A percentile compares a stretch with the other conserved stretches of the same genome.
Evolutionary conservation across 2,888 invertebrate species (phyloP).

Genomic region (Alloplasta piceator): DNA sequence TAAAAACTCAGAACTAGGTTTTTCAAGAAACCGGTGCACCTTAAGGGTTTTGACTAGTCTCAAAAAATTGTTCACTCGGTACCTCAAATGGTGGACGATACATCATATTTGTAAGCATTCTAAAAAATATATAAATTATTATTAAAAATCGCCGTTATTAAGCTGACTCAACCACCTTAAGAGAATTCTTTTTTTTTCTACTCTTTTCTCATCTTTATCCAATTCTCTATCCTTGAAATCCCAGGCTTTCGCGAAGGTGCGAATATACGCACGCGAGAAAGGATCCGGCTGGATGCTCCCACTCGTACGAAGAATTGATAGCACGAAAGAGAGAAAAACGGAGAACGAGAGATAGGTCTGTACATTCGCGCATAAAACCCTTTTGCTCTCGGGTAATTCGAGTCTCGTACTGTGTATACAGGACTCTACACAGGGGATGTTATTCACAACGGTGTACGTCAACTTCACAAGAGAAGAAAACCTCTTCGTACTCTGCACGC

Average conservation of each 20-base stretch:
- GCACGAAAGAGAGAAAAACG: slow-evolving; percentile 1
- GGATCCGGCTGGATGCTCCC: slow-evolving; percentile 45
- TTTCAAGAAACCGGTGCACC: no score
- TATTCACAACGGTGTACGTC: slow-evolving; percentile 10
- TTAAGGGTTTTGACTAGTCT: no score
- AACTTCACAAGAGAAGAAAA: slow-evolving; percentile 36
- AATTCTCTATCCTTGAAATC: slow-evolving; percentile 28
- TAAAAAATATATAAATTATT: no score
- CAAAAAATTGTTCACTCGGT: no score
- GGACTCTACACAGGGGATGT: slow-evolving; percentile 16
- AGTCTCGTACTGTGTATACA: slow-evolving; percentile 46
- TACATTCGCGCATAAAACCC: slow-evolving; percentile 41
- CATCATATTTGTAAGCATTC: no score
- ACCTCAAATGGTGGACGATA: no score
- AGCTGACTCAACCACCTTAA: no score
- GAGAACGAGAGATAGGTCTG: slow-evolving; percentile 12
- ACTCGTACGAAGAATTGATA: slow-evolving; percentile 38
- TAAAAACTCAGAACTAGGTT: no score
- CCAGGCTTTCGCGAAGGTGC: slow-evolving; percentile 1
- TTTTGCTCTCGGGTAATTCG: slow-evolving; percentile 49
- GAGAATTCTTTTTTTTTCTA: slow-evolving; percentile 14
- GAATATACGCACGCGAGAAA: slow-evolving; percentile 37
- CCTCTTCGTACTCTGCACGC: slow-evolving; percentile 11
- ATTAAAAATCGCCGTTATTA: no score
- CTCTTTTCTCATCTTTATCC: background rate